Evolutionary conservation across 2,888 invertebrate species (phyloP).

Genomic region (Platynereis dumerilii): DNA sequence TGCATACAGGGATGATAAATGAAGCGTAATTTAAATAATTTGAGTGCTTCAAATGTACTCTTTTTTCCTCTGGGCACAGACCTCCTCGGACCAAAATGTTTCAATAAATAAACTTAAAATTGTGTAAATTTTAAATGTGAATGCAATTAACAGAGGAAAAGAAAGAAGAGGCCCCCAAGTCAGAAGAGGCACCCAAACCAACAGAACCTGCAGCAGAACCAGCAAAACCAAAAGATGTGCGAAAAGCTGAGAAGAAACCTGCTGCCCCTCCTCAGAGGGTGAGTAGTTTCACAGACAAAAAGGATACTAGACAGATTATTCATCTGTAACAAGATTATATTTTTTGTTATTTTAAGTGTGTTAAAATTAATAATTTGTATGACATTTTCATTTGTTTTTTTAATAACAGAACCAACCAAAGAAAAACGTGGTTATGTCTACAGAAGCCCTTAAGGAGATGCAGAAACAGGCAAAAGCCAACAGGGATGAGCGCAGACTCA

Average conservation of each 20-base stretch:
- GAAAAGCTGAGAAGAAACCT: constrained; percentile 7
- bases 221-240: constrained; percentile 2
- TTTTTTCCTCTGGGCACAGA: too few relatives aligned
- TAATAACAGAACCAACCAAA: constrained; percentile 33
- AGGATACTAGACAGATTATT: neutral
- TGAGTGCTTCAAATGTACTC: too few relatives aligned
- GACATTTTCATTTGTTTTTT: constrained; percentile 1
- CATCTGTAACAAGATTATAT: neutral
- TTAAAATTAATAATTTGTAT: constrained; percentile 2
- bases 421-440: constrained; percentile 56
- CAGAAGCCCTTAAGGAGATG: constrained; percentile 61
- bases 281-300: too few relatives aligned
- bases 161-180: neutral
- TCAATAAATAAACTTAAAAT: too few relatives aligned
- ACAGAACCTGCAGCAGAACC: neutral
- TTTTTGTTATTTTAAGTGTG: too few relatives aligned
- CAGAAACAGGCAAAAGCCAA: constrained; percentile 59
- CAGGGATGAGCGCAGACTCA: constrained; percentile 56
- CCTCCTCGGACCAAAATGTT: too few relatives aligned
- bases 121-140: too few relatives aligned
- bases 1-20: too few relatives aligned
- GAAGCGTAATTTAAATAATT: too few relatives aligned
- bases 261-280: constrained; percentile 3
- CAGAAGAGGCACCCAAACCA: neutral
- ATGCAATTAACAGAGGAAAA: too few relatives aligned